These are phyloP conservation scores for Caenorhabditis auriculariae DNA, from an alignment of 2,888 invertebrate genomes.

Conservation along the genomic window DNA sequence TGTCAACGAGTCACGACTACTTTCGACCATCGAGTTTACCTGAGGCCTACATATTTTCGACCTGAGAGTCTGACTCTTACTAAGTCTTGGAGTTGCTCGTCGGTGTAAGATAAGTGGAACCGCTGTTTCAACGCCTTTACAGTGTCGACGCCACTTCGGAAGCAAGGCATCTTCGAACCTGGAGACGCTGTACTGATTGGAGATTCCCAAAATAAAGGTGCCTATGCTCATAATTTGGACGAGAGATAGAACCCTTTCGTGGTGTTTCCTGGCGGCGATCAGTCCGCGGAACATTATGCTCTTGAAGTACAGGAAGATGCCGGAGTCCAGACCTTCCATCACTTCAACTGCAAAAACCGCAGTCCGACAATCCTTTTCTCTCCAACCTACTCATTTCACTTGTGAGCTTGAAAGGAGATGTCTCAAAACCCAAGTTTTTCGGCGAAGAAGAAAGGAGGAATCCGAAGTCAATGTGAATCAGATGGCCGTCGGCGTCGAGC, in stretches of 20 bases:
- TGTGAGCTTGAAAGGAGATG: conserved; percentile 86
- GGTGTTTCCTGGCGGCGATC: conserved; percentile 93
- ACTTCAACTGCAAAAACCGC: conserved; percentile 64
- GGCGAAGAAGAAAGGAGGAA: conserved; percentile 97
- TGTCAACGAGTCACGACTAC: conserved; percentile 90
- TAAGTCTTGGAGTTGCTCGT: conserved; percentile 71
- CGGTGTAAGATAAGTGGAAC: conserved; percentile 73
- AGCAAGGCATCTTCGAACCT: conserved; percentile 94
- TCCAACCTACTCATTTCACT: conserved; percentile 27
- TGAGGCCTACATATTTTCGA: too few relatives aligned
- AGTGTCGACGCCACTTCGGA: conserved; percentile 87
- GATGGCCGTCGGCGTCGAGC: conserved; percentile 91
- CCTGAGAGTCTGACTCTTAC: too few relatives aligned
- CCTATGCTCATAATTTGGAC: conserved; percentile 98
- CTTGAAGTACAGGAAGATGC: conserved; percentile 97
- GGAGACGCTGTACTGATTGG: conserved; percentile 6
- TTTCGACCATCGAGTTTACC: conserved; percentile 89
- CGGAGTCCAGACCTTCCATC: conserved; percentile 94
- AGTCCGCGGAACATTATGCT: conserved; percentile 88
- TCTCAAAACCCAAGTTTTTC: conserved; percentile 89
- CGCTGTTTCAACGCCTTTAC: conserved; percentile 87
- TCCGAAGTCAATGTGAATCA: conserved; percentile 99
- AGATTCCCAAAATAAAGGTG: conserved; percentile 63
- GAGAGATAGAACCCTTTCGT: conserved; percentile 90
- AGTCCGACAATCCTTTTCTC: too few relatives aligned